phyloP scores from a whole-genome alignment of 2,888 invertebrate genomes.

The Heliconius ethilla region DNA sequence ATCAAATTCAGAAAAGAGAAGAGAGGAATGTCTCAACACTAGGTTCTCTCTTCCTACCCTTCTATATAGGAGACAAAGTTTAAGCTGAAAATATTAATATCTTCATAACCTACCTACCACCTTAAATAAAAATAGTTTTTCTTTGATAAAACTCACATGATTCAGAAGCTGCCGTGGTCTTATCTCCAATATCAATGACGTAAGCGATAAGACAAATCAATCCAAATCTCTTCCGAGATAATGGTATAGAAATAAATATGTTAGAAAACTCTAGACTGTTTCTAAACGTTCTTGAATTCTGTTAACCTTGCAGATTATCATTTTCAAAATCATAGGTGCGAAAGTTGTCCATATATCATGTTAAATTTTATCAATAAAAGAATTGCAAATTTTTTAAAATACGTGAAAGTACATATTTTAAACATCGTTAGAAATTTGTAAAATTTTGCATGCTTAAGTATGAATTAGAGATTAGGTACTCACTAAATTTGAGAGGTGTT shows the following conservation, averaged over 20 bases:
- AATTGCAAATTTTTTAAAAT: conserved; percentile 1
- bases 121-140: neutral
- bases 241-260: neutral
- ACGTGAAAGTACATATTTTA: conserved; percentile 16
- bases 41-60: no score
- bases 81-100: neutral
- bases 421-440: conserved; percentile 1
- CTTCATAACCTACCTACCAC: neutral
- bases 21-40: no score
- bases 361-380: neutral
- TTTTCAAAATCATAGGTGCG: neutral
- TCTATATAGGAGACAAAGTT: no score
- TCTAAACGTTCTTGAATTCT: neutral
- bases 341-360: neutral
- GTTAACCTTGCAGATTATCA: neutral
- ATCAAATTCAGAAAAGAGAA: no score
- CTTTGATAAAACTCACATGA: conserved; percentile 42
- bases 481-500: neutral
- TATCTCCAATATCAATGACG: conserved; percentile 36
- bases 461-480: conserved; percentile 2
- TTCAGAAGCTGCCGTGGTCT: conserved; percentile 35
- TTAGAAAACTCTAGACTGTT: conserved; percentile 7
- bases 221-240: conserved; percentile 31
- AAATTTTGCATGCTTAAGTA: conserved; percentile 16
- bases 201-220: conserved; percentile 43